These are phyloP conservation scores for Pseudomyrmex concolor DNA, from an alignment of 1,140 invertebrate genomes.

Conservation along the genomic window DNA sequence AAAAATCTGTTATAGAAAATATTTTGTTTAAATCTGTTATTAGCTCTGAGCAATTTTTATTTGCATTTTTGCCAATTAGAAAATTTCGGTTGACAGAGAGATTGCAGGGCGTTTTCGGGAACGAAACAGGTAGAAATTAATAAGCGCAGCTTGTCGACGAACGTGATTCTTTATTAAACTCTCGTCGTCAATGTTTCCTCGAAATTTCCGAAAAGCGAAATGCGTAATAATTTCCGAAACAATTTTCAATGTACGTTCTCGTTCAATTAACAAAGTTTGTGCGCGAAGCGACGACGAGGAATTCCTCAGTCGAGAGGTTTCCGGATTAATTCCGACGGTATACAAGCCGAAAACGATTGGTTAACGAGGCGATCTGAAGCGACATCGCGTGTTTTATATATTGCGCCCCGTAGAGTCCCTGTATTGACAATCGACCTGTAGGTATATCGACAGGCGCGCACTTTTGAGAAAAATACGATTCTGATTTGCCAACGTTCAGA, in stretches of 20 bases:
- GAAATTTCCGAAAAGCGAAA: slow-evolving; percentile 1
- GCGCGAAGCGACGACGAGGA: not conserved
- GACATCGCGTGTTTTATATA: slow-evolving; percentile 28
- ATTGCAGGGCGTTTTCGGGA: not conserved
- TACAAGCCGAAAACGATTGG: not conserved
- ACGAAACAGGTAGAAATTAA: slow-evolving; percentile 12
- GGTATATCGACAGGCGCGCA: not conserved
- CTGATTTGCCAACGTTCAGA: slow-evolving; percentile 1
- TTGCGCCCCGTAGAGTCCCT: not conserved
- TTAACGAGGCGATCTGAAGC: not conserved
- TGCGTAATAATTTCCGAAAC: slow-evolving; percentile 4
- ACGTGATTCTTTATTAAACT: slow-evolving; percentile 34
- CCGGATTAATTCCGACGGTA: slow-evolving; percentile 22
- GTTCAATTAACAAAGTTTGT: slow-evolving; percentile 25
- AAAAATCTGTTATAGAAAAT: not conserved
- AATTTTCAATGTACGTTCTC: slow-evolving; percentile 24
- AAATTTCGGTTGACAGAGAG: slow-evolving; percentile 10
- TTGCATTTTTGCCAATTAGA: not conserved
- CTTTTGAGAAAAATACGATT: slow-evolving; percentile 11
- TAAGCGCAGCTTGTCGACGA: not conserved
- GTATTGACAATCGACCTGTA: slow-evolving; percentile 12
- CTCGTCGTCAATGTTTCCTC: slow-evolving; percentile 3
- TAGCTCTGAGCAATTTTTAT: not conserved
- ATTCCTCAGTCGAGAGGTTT: not conserved
- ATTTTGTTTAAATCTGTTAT: slow-evolving; percentile 1